A percentile compares a stretch with the other conserved stretches of the same genome.
phyloP scores from a whole-genome alignment of 2,888 invertebrate genomes.

The Habroteleia sp. region DNA sequence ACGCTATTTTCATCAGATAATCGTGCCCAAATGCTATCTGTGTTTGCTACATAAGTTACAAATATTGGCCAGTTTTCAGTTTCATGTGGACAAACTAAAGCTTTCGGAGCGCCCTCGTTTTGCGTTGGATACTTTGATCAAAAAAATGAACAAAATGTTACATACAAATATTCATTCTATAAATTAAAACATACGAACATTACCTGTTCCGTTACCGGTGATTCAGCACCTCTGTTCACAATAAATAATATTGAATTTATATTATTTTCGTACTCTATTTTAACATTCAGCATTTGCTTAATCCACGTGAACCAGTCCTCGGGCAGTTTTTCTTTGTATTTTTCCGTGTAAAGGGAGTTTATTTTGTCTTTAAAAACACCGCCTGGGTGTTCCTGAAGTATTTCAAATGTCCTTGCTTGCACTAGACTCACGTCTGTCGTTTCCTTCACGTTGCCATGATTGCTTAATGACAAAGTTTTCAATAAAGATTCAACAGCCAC shows the following conservation, averaged over 20 bases:
- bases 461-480: slow-evolving; percentile 69
- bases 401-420: slow-evolving; percentile 77
- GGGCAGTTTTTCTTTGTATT: slow-evolving; percentile 86
- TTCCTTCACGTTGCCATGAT: slow-evolving; percentile 68
- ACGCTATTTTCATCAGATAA: slow-evolving; percentile 85
- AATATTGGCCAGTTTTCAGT: slow-evolving; percentile 84
- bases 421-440: slow-evolving; percentile 71
- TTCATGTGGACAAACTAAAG: slow-evolving; percentile 75
- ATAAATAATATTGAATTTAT: too few species aligned
- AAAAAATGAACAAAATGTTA: too few species aligned
- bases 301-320: slow-evolving; percentile 86
- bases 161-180: too few species aligned
- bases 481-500: slow-evolving; percentile 78
- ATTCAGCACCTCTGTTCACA: too few species aligned
- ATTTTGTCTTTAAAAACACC: slow-evolving; percentile 82
- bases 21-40: slow-evolving; percentile 86
- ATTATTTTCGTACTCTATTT: slow-evolving; percentile 82
- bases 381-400: slow-evolving; percentile 80
- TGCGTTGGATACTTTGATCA: neutral
- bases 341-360: slow-evolving; percentile 82
- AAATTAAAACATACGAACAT: neutral
- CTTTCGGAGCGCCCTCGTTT: slow-evolving; percentile 56
- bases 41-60: slow-evolving; percentile 84
- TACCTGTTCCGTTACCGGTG: too few species aligned
- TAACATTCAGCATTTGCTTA: slow-evolving; percentile 83